Evolutionary conservation across 2,888 invertebrate genomes (phyloP).

Genomic region (Macrosoma leucophasiata): DNA sequence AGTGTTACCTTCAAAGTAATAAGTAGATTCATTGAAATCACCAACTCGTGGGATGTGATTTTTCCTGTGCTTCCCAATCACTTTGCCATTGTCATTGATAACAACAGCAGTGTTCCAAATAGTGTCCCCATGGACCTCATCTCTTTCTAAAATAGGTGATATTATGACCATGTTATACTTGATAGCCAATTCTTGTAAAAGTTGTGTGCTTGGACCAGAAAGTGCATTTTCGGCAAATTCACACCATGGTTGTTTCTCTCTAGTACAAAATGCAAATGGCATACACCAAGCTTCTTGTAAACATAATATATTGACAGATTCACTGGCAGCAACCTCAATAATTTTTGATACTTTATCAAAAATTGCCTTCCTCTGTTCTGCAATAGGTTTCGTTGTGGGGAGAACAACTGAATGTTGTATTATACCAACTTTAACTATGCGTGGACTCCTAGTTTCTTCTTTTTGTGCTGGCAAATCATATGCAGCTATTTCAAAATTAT

Average conservation of each 20-base stretch:
- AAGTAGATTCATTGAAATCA: conserved; percentile 99
- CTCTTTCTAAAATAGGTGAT: conserved; percentile 96
- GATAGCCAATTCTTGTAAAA: conserved; percentile 85
- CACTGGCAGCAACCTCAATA: conserved; percentile 84
- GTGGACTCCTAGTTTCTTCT: conserved; percentile 83
- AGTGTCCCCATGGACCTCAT: conserved; percentile 88
- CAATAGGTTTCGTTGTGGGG: conserved; percentile 83
- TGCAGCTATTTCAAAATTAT: conserved; percentile 84
- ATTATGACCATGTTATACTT: conserved; percentile 95
- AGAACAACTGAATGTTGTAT: conserved; percentile 91
- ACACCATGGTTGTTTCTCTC: conserved; percentile 97
- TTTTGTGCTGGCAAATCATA: conserved; percentile 80
- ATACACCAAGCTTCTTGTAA: conserved; percentile 99
- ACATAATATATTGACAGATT: conserved; percentile 92
- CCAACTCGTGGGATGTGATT: conserved; percentile 99
- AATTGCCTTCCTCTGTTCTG: conserved; percentile 85
- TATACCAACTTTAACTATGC: conserved; percentile 86
- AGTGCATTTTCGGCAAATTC: conserved; percentile 96
- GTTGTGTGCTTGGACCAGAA: conserved; percentile 88
- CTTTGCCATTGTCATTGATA: conserved; percentile 88
- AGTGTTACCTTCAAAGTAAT: conserved; percentile 96
- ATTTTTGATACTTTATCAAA: conserved; percentile 83
- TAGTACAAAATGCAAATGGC: conserved; percentile 99
- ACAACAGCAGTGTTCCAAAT: conserved; percentile 98
- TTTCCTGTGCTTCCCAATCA: conserved; percentile 96